Conservation (phyloP, 2,888 invertebrate genomes). For the Bibio marci region DNA sequence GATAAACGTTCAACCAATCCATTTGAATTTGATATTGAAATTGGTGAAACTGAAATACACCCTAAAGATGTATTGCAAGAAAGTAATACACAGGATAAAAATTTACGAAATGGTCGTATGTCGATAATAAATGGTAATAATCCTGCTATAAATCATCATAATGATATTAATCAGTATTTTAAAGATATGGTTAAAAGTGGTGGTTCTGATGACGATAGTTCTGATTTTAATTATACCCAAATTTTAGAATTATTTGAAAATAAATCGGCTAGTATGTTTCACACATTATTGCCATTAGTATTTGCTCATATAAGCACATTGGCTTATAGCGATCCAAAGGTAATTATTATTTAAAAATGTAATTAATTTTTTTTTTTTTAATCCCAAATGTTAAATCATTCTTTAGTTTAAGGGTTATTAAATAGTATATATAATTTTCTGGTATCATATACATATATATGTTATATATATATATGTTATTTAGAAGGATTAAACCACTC, state of each 20-base stretch:
- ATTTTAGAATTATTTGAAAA: conserved; percentile 27
- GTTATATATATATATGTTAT: no score
- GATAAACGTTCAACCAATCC: conserved; percentile 29
- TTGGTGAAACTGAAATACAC: conserved; percentile 28
- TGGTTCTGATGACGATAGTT: conserved; percentile 22
- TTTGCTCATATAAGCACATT: conserved; percentile 73
- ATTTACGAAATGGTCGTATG: conserved; percentile 22
- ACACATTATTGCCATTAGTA: conserved; percentile 69
- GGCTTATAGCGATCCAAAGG: conserved; percentile 60
- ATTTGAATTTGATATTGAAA: conserved; percentile 28
- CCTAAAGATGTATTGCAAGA: conserved; percentile 24
- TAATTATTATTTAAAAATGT: conserved; percentile 20
- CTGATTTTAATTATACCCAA: conserved; percentile 20
- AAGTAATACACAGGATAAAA: conserved; percentile 20
- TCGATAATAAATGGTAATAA: conserved; percentile 14
- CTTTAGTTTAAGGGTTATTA: conserved; percentile 6
- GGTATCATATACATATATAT: no score
- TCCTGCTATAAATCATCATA: no score
- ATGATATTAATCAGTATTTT: conserved; percentile 8
- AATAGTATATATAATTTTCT: no score
- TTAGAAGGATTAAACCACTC: no score
- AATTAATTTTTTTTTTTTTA: conserved; percentile 13
- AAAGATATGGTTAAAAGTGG: conserved; percentile 21
- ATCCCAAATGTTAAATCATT: conserved; percentile 1
- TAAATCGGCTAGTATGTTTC: conserved; percentile 33